Evolutionary conservation across 2,113 vertebrate species (phyloP), one percentile per base, ranked within the genome.

Genomic region (Melozone crissalis): DNA sequence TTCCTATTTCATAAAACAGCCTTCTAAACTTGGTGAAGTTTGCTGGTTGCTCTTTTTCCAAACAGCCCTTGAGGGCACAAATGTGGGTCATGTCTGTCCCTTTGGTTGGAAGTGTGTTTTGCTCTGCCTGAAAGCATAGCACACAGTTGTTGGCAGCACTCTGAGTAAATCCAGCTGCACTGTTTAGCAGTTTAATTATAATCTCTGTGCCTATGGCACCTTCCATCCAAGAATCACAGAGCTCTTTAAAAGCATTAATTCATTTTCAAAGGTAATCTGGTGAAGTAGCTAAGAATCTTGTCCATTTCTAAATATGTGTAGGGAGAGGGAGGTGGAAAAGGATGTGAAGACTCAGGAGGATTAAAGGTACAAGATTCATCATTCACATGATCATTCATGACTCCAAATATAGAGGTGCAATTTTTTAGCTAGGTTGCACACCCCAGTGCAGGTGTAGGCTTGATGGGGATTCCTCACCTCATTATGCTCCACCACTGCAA

Each of bases 171-270:
- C 85, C 74, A 91, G 71, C 78, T 71, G 69, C 74, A 71, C n/a
- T 51, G 65, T 71, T 94, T 58, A 89, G 82, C 61, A 81, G 69
- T 81, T 94, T 84, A 87, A 81, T 94, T 74, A 75, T 74, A 77
- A 87, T 67, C 52, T 62, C 65, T 87, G 55, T 77, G 87, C 78
- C 58, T 80, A 24, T 89, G 87, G 72, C 63, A 80, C 44, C 78
- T 92, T 94, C 78, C 20, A 10, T 41, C 55, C 69, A 90, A 84
- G 88, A 71, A 67, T 51, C 31, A 71, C 61, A 78, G 55, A 77
- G 31, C 65, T 84, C 87, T 84, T 84, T 54, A 44, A 46, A 74
- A 75, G 57, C 90, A 63, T 81, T 93, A 77, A 66, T 84, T 91
- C 39, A 62, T 81, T 89, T 78, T 91, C 33, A 68, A 57, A 82